A percentile compares a stretch with the other conserved stretches of the same genome.
Conservation (phyloP, 1,140 invertebrate genomes). For the Oreohelix idahoensis region DNA sequence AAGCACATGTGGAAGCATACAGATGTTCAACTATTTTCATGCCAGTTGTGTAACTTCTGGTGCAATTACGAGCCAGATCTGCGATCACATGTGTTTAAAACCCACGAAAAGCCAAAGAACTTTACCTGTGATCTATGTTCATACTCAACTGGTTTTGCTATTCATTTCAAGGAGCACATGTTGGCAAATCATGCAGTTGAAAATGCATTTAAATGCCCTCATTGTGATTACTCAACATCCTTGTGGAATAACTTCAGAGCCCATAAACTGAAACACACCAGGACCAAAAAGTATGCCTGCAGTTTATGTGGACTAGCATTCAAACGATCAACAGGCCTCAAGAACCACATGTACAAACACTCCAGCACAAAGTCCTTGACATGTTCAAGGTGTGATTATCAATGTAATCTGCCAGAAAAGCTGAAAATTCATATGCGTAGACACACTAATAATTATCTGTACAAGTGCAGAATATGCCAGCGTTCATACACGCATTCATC, state of each 20-base stretch:
- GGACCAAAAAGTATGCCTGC: not conserved
- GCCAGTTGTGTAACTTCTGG: not conserved
- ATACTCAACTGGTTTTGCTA: not conserved
- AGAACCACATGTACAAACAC: not conserved
- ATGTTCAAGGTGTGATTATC: not conserved
- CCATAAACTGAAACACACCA: not conserved
- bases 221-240: not conserved
- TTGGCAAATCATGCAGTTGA: not conserved
- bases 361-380: not conserved
- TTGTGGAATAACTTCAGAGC: slow-evolving; percentile 14
- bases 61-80: slow-evolving; percentile 15
- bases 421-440: not conserved
- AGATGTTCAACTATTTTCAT: slow-evolving; percentile 10
- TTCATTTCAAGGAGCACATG: slow-evolving; percentile 13
- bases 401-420: not conserved
- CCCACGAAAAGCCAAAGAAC: not conserved
- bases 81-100: not conserved
- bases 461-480: not conserved
- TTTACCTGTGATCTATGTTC: not conserved
- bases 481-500: slow-evolving; percentile 4
- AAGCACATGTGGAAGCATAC: slow-evolving; percentile 9
- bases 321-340: not conserved
- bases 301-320: not conserved
- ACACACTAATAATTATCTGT: not conserved
- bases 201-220: not conserved